Percentiles rank a stretch among this genome's conserved stretches.
phyloP scores from a whole-genome alignment of 1,140 invertebrate species.

The Phthorimaea operculella region DNA sequence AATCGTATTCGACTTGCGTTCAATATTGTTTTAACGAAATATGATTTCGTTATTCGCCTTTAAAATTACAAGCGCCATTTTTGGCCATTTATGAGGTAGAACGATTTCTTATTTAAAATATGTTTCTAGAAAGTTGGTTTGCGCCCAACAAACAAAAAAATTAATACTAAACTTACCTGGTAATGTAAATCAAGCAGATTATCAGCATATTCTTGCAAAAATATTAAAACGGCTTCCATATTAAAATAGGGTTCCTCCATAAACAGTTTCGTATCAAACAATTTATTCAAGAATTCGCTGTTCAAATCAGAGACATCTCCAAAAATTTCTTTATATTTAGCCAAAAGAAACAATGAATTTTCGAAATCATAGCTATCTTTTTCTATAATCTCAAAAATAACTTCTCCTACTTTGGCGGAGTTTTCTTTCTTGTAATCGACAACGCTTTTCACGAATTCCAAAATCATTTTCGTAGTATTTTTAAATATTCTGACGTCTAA shows the following conservation, averaged over 20 bases:
- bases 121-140: too few relatives aligned
- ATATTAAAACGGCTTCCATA: constrained; percentile 15
- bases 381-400: constrained; percentile 5
- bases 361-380: neutral
- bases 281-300: constrained; percentile 3
- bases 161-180: constrained; percentile 19
- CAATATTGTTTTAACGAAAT: too few relatives aligned
- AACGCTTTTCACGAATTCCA: constrained; percentile 4
- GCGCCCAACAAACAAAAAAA: neutral
- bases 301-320: constrained; percentile 1
- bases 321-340: neutral
- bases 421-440: neutral
- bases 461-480: neutral
- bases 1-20: too few relatives aligned
- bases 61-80: too few relatives aligned
- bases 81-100: too few relatives aligned
- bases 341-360: neutral
- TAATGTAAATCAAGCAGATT: constrained; percentile 15
- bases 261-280: neutral
- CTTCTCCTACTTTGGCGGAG: neutral
- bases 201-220: constrained; percentile 13
- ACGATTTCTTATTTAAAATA: too few relatives aligned
- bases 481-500: neutral
- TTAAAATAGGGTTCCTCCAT: neutral
- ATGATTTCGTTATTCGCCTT: too few relatives aligned